Evolutionary conservation across 1,140 invertebrate genomes (phyloP).

Genomic region (Episyrphus balteatus): DNA sequence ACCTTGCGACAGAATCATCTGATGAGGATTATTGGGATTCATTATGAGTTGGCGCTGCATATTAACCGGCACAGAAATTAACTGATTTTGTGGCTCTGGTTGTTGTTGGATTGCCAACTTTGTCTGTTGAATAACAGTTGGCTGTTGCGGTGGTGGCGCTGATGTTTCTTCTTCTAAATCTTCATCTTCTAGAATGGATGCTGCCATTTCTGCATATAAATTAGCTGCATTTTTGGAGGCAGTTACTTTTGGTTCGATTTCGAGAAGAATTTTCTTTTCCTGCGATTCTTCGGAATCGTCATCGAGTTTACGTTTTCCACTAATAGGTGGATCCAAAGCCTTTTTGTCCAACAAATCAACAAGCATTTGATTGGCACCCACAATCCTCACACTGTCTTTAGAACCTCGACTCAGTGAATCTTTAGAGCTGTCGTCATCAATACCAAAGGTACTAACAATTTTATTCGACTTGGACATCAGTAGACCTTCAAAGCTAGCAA

Average conservation of each 20-base stretch:
- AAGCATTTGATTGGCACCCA: slow-evolving; percentile 35
- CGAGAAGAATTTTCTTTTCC: slow-evolving; percentile 24
- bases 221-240: slow-evolving; percentile 61
- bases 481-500: slow-evolving; percentile 52
- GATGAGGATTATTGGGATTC: slow-evolving; percentile 7
- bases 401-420: slow-evolving; percentile 30
- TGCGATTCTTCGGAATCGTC: slow-evolving; percentile 39
- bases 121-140: background rate
- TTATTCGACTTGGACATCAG: slow-evolving; percentile 42
- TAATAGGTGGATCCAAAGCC: slow-evolving; percentile 10
- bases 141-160: slow-evolving; percentile 19
- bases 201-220: slow-evolving; percentile 56
- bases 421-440: slow-evolving; percentile 45
- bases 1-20: background rate
- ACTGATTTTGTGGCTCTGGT: slow-evolving; percentile 11
- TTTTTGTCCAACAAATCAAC: slow-evolving; percentile 56
- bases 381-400: background rate
- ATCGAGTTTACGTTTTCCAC: slow-evolving; percentile 43
- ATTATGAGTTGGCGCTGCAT: slow-evolving; percentile 14
- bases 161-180: slow-evolving; percentile 43
- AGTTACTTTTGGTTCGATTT: slow-evolving; percentile 32
- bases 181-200: slow-evolving; percentile 58
- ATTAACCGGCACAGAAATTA: background rate
- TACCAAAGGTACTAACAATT: slow-evolving; percentile 37
- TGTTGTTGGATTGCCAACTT: background rate